Evolutionary conservation across 1,140 invertebrate species (phyloP), one percentile per base, ranked within the genome.

Genomic region (Zaprionus inermis): DNA sequence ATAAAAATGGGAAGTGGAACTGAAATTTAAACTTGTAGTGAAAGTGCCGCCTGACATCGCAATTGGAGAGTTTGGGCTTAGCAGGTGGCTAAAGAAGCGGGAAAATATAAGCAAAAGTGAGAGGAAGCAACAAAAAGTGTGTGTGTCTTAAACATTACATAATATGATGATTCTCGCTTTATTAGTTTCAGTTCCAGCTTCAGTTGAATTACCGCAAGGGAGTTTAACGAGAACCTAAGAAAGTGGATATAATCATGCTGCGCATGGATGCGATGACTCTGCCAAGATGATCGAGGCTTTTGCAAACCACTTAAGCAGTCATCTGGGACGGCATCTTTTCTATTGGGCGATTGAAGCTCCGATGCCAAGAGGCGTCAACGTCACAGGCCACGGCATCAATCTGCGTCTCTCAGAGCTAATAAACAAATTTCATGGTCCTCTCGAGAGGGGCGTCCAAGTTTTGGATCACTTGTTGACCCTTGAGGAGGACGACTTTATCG

Each of bases 351-450:
- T 92, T 59, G 73, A 84, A 51, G 80, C 84, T 61, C 65, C 66
- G 55, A 51, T 36, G 52, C 51, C 70, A 44, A 61, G 54, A 44
- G 60, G 83, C 18, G 34, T 61, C 65, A 70, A 51, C 67, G 63
- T 61, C 54, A 51, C 72, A 54, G 68, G 91, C 32, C 92, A 93
- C 93, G 92, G 93, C 78, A 82, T 94, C 76, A 90, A 93, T 69
- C 93, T 93, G 88, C 90, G 92, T 79, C 92, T 93, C 73, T 92
- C 93, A 34, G 92, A 93, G 72, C 91, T 93, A 70, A 92, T 93
- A 5, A 93, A 90, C 59, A 93, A 93, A 81, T 91, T 92, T 49
- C 92, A 93, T 68, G 90, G 83, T 66, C 84, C 84, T 76, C 81
- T 91, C 55, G 90, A 92, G 65, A 78, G 91, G 46, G 93, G 93